A percentile compares a stretch with the other conserved stretches of the same genome.
Evolutionary conservation across 2,113 vertebrate species (phyloP).

Genomic region (Seriola dumerili): DNA sequence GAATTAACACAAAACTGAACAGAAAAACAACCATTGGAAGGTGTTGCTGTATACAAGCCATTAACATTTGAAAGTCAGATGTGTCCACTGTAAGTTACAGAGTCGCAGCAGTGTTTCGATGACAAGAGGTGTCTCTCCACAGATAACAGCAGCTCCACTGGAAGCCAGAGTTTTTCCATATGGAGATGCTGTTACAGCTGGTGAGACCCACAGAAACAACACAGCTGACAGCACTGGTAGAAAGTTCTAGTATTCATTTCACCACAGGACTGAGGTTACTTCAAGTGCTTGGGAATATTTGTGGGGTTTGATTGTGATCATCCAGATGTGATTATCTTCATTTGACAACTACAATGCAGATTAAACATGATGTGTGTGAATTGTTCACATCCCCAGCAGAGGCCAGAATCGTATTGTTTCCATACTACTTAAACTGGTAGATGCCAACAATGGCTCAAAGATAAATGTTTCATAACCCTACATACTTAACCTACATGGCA

Average conservation of each 20-base stretch:
- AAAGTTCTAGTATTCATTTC: conserved; percentile 10
- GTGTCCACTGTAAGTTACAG: not conserved
- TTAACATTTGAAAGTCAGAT: not conserved
- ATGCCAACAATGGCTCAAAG: not conserved
- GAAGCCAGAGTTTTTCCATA: conserved; percentile 81
- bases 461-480: not conserved
- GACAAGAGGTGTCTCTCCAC: conserved; percentile 79
- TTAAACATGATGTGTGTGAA: not conserved
- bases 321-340: not conserved
- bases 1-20: not conserved
- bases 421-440: not conserved
- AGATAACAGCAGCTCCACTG: conserved; percentile 87
- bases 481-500: not conserved
- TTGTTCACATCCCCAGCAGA: not conserved
- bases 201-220: conserved; percentile 76
- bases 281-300: not conserved
- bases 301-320: not conserved
- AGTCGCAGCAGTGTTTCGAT: conserved; percentile 23
- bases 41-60: not conserved
- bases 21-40: not conserved
- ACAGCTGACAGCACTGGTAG: conserved; percentile 31
- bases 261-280: not conserved
- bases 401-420: not conserved
- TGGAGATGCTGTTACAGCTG: conserved; percentile 88
- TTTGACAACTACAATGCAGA: not conserved